Conservation (phyloP, 2,888 invertebrate genomes). For the Latheticus oryzae region DNA sequence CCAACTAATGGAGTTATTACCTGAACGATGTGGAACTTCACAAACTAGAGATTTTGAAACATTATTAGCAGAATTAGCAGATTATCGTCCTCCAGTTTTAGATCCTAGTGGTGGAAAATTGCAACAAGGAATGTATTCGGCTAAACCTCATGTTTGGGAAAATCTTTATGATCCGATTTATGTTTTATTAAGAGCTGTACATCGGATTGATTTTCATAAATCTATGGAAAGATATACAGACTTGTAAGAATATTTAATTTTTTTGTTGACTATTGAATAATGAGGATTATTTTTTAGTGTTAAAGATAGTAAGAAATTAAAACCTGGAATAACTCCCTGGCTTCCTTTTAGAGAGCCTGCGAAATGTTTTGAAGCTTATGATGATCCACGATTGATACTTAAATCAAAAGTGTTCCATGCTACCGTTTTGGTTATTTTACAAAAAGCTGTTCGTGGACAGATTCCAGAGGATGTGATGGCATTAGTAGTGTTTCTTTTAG, state of each 20-base stretch:
- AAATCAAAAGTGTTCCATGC: constrained; percentile 76
- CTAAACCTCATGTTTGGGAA: constrained; percentile 83
- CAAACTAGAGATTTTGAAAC: constrained; percentile 90
- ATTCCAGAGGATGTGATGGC: constrained; percentile 91
- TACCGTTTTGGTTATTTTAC: constrained; percentile 83
- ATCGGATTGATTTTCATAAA: constrained; percentile 91
- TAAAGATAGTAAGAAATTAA: constrained; percentile 60
- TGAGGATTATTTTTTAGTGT: too few relatives aligned
- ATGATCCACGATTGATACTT: constrained; percentile 75
- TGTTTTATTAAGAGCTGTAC: constrained; percentile 89
- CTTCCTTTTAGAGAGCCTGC: constrained; percentile 84
- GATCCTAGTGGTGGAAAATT: constrained; percentile 77
- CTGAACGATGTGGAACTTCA: constrained; percentile 93
- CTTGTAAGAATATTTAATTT: too few relatives aligned
- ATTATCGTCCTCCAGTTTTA: constrained; percentile 81
- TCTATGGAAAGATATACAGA: constrained; percentile 93
- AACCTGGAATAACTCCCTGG: constrained; percentile 70
- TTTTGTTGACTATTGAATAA: too few relatives aligned
- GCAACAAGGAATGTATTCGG: constrained; percentile 88
- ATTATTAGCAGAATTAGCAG: constrained; percentile 77
- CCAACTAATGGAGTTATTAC: constrained; percentile 94
- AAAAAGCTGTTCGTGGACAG: constrained; percentile 82
- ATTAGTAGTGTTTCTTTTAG: constrained; percentile 85
- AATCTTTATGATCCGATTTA: constrained; percentile 94
- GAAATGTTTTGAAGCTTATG: constrained; percentile 73